Evolutionary conservation across 2,797 vertebrate species (phyloP), one percentile per base, ranked within the genome.

Genomic region (Melanitta fusca): DNA sequence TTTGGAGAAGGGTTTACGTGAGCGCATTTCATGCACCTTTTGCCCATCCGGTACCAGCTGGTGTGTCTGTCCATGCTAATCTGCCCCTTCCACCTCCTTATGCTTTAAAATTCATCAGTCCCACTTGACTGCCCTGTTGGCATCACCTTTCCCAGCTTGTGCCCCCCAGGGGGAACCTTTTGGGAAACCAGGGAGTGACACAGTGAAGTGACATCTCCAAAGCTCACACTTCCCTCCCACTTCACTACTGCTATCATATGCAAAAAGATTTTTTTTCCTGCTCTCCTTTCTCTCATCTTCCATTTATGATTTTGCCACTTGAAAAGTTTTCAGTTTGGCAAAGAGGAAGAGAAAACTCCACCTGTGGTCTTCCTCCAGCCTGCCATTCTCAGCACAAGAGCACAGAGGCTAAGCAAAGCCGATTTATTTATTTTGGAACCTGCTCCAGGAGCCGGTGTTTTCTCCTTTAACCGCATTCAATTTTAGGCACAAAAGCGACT

Each of bases 61-160:
- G 51, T 21, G 11, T 2, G 8, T 34, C 83, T 2, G 8, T 38
- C 83, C 73, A 65, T 30, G 60, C 38, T 61, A 22, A 89, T 32
- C 62, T 89, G 62, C 39, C 79, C 47, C 66, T 38, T 87, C 51
- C 19, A 12, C 7, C 54, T 56, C 51, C 68, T 57, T 54, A 8
- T 13, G 36, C 62, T 51, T 69, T 61, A 72, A 18, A 70, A 32
- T 38, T 41, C 51, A 34, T 11, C 5, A 1, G 12, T 65, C 57
- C 84, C 56, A 36, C 49, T 30, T 73, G 21, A 8, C 3, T 25
- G 30, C 16, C 6, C 22, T 36, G 8, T 24, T 11, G 47, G 6
- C 43, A 30, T 0, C 5, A 85, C 38, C 39, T 15, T 57, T 41
- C 54, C 41, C 0, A 0, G 8, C 27, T 28, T 0, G 0, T 30